These are phyloP conservation scores for Buphagus erythrorhynchus DNA, from an alignment of 2,797 vertebrate genomes.

Conservation along the genomic window DNA sequence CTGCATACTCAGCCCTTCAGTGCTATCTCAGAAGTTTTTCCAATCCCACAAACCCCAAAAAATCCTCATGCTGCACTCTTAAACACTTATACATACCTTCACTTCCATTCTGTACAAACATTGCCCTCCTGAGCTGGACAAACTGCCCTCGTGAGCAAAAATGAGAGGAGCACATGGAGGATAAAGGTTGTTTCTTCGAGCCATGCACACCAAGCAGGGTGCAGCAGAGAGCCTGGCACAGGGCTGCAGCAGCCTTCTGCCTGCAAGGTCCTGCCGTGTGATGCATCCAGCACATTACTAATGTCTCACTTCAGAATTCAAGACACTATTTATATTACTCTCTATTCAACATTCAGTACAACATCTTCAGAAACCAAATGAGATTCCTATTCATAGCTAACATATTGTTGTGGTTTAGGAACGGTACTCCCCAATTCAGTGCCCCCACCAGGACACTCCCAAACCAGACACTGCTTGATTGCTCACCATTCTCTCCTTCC, in stretches of 20 bases:
- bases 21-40: not conserved
- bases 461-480: fast-evolving
- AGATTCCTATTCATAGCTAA: not conserved
- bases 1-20: not conserved
- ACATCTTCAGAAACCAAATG: not conserved
- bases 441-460: not conserved
- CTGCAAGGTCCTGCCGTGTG: not conserved
- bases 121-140: not conserved
- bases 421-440: not conserved
- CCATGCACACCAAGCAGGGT: fast-evolving
- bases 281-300: not conserved
- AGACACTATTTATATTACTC: not conserved
- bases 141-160: not conserved
- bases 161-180: not conserved
- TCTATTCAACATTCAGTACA: not conserved
- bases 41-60: not conserved
- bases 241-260: not conserved
- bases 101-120: not conserved
- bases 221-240: not conserved
- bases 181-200: not conserved
- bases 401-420: not conserved
- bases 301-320: not conserved
- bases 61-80: not conserved
- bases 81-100: not conserved
- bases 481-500: not conserved